Base-by-base conservation (phyloP, 2,888 invertebrate species). In the Yponomeuta plumbellus region DNA sequence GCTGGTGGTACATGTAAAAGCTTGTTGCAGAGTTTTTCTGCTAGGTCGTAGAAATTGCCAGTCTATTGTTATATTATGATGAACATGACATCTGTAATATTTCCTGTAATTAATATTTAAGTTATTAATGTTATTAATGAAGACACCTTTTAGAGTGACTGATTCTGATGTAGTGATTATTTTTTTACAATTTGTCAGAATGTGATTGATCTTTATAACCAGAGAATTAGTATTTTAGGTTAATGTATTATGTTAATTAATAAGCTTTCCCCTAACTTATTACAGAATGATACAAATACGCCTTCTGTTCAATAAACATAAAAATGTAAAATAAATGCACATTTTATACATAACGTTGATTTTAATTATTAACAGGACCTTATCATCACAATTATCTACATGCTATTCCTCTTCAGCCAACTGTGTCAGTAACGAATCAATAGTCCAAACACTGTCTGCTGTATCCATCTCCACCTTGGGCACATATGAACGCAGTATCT, bases 1-100 rank as follows among this genome's bases (percentile, higher is more conserved):
- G 96, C 94, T 0, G 96, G 96, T 0, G 96, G 96, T 0, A 80
- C 84, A 5, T 70, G 68, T 17, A 79, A 79, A 69, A 81, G 76
- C 17, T 75, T 88, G 2, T 61, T 81, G 5, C 79, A 81, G 68
- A 84, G 78, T 69, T 80, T 85, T 66, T 69, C 76, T 2, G 69
- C 67, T 22, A 75, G 76, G 40, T 76, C 80, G 72, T 80, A 52
- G 44, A 52, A 4, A 3, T 44, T 17, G 17, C 13, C 13, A 52
- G 44, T 52, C 1, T 52, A 17, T 39, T 34, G 11, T 26, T 61
- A 1, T 34, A 34, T 5, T 34, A 34, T 5, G n/a, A 61, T 61
- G 13, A 26, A 34, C 13, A 62, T 39, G 34, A 62, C 26, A 62
- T 22, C 58, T 34, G 39, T 26, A 62, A 26, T 34, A 26, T 34